Percentiles rank a stretch among this genome's conserved stretches.
These are phyloP conservation scores for Lates calcarifer DNA, from an alignment of 2,113 vertebrate species.

Conservation along the genomic window DNA sequence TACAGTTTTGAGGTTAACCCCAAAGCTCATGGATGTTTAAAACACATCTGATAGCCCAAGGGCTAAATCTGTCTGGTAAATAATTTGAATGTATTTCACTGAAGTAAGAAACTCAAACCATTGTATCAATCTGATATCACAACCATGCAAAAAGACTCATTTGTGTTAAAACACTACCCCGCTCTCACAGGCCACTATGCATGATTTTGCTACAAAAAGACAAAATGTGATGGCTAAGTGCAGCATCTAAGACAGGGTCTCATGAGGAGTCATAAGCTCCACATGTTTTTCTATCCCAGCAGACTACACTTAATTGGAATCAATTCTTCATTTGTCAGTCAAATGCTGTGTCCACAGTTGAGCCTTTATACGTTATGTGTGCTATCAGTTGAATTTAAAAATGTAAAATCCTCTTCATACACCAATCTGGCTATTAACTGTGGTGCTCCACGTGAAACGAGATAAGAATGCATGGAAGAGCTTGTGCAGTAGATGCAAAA, in stretches of 20 bases:
- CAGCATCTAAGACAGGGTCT: background rate
- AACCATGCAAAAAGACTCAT: slow-evolving; percentile 17
- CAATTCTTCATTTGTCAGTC: background rate
- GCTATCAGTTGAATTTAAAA: background rate
- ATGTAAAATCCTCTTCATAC: background rate
- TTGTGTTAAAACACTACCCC: slow-evolving; percentile 47
- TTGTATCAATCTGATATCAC: slow-evolving; percentile 21
- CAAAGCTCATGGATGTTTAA: background rate
- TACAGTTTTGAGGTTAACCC: slow-evolving; percentile 8
- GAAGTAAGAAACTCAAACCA: slow-evolving; percentile 41
- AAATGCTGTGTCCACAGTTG: background rate
- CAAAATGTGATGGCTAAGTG: background rate
- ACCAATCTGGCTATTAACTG: background rate
- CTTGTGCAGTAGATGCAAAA: background rate
- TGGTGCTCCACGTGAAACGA: background rate
- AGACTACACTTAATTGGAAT: background rate
- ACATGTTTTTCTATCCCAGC: background rate
- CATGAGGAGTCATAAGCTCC: background rate
- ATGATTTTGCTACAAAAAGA: background rate
- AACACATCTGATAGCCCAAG: background rate
- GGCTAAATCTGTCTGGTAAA: slow-evolving; percentile 14
- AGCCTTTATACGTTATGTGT: background rate
- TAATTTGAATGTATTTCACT: slow-evolving; percentile 23
- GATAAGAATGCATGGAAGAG: background rate
- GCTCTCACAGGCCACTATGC: slow-evolving; percentile 26